phyloP scores from a whole-genome alignment of 2,888 invertebrate genomes.

The Eupithecia subumbrata region DNA sequence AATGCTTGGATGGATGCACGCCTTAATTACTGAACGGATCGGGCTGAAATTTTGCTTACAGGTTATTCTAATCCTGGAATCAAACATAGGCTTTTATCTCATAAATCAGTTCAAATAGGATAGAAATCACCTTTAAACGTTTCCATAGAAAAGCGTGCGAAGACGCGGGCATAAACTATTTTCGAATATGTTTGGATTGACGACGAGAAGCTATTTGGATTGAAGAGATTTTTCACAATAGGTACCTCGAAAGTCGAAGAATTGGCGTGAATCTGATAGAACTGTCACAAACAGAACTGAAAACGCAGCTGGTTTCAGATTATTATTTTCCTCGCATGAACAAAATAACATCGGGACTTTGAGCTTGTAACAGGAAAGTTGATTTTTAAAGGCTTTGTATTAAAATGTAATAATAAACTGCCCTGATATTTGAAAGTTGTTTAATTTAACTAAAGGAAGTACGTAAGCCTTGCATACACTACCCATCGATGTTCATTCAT shows the following conservation, averaged over 20 bases:
- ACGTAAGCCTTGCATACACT: too few relatives aligned
- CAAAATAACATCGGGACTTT: constrained; percentile 15
- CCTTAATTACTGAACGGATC: too few relatives aligned
- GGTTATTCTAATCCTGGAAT: too few relatives aligned
- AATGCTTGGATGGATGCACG: too few relatives aligned
- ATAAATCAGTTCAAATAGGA: too few relatives aligned
- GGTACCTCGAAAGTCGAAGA: background rate
- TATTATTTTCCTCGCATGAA: constrained; percentile 22
- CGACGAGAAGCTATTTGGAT: background rate
- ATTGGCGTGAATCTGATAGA: constrained; percentile 16
- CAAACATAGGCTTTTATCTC: too few relatives aligned
- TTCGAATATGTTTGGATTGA: background rate
- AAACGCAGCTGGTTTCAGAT: constrained; percentile 16
- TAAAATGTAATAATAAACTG: background rate
- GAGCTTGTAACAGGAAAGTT: background rate
- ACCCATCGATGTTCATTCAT: too few relatives aligned
- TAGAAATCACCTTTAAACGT: too few relatives aligned
- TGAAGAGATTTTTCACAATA: background rate
- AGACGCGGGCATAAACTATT: too few relatives aligned
- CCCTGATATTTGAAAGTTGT: background rate
- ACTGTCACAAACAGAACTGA: constrained; percentile 18
- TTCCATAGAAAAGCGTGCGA: too few relatives aligned
- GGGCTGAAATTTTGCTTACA: too few relatives aligned
- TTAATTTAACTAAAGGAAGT: background rate
- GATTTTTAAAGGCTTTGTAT: background rate